phyloP scores from a whole-genome alignment of 2,797 vertebrate genomes.

The Sebastes paucispinis region DNA sequence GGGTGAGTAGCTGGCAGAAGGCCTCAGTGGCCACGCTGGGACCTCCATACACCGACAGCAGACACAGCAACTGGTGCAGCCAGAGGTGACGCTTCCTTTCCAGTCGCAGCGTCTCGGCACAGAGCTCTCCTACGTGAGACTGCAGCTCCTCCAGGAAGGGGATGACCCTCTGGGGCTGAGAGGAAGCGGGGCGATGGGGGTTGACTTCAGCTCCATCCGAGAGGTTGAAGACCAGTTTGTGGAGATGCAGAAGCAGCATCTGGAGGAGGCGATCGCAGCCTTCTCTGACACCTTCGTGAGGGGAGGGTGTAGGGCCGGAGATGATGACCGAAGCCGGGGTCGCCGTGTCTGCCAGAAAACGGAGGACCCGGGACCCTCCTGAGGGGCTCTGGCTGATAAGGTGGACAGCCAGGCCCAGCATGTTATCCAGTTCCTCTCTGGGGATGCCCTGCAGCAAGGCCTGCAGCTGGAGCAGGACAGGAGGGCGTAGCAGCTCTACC shows the following conservation, averaged over 20 bases:
- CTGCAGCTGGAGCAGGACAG: constrained; percentile 90
- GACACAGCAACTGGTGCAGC: constrained; percentile 91
- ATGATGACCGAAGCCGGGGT: constrained; percentile 94
- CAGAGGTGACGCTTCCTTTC: constrained; percentile 93
- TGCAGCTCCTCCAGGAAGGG: constrained; percentile 92
- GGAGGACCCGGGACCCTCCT: constrained; percentile 87
- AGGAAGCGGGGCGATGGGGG: constrained; percentile 49
- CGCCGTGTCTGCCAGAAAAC: constrained; percentile 91
- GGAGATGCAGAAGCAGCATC: constrained; percentile 90
- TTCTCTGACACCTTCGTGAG: constrained; percentile 90
- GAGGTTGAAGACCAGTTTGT: constrained; percentile 91
- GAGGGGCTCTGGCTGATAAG: constrained; percentile 91
- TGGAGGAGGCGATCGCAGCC: constrained; percentile 93
- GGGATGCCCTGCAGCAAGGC: constrained; percentile 85
- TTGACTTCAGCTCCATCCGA: constrained; percentile 68
- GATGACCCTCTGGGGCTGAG: constrained; percentile 76
- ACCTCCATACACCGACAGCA: constrained; percentile 89
- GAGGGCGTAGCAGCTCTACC: constrained; percentile 88
- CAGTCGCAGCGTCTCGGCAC: constrained; percentile 87
- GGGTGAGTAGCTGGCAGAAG: constrained; percentile 88
- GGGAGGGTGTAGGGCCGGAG: constrained; percentile 85
- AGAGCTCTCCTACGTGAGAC: constrained; percentile 87
- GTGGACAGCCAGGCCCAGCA: constrained; percentile 89
- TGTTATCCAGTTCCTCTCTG: constrained; percentile 91
- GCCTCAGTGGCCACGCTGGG: constrained; percentile 89